Evolutionary conservation across 2,888 invertebrate species (phyloP).

Genomic region (Ectemnius lituratus): DNA sequence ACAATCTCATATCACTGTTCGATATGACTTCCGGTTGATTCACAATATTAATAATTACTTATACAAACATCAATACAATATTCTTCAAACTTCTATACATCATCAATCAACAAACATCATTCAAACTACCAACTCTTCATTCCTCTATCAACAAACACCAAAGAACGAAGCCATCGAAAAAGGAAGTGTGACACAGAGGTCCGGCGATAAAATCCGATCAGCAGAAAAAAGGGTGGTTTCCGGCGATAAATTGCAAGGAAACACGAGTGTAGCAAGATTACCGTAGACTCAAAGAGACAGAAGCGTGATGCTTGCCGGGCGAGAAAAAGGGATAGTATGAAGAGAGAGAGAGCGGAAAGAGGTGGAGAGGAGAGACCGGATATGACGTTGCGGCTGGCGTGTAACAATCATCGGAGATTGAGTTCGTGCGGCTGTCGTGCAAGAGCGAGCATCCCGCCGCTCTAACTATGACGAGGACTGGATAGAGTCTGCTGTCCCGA

Average conservation of each 20-base stretch:
- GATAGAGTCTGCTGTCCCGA: constrained; percentile 15
- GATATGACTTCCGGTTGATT: constrained; percentile 41
- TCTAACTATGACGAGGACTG: constrained; percentile 41
- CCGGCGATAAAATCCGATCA: background rate
- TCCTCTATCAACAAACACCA: background rate
- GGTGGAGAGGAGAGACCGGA: constrained; percentile 56
- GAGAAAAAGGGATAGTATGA: too few species aligned
- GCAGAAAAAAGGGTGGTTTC: background rate
- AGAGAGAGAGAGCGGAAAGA: constrained; percentile 29
- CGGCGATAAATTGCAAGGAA: constrained; percentile 8
- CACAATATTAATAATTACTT: background rate
- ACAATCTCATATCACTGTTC: constrained; percentile 27
- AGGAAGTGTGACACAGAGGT: background rate
- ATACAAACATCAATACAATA: constrained; percentile 6
- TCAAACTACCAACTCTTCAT: background rate
- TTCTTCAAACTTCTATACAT: constrained; percentile 20
- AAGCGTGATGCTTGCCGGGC: too few species aligned
- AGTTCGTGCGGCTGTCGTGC: constrained; percentile 52
- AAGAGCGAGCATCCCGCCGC: constrained; percentile 43
- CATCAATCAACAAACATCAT: background rate
- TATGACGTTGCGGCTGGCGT: constrained; percentile 67
- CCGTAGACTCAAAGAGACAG: background rate
- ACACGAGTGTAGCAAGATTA: background rate
- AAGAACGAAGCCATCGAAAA: background rate
- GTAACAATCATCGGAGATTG: constrained; percentile 72